Base-by-base conservation (phyloP, 2,113 vertebrate genomes). In the Nothobranchius kuhntae region DNA sequence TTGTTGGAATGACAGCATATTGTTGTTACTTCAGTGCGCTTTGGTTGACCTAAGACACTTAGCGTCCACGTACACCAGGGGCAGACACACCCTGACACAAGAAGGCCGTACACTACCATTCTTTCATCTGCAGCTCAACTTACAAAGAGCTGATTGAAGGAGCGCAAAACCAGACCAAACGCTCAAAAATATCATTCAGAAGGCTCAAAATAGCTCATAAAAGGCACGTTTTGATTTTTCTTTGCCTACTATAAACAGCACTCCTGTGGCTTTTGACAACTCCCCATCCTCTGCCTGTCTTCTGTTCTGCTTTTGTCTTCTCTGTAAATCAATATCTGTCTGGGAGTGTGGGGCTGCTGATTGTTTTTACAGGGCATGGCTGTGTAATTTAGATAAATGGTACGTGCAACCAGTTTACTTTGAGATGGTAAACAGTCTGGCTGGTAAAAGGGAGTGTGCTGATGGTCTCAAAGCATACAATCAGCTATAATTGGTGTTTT, bases 321-420 rank as follows among this genome's bases (percentile, higher is more conserved):
- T 75, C 78, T 77, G 83, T 86, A 77, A 87, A 86, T 90, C 90
- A 90, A 77, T 89, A 86, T 80, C 75, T 77, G 75, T 87, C 78
- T 70, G 80, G 52, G 68, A 65, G 80, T 81, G 85, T 71, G 83
- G 68, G 74, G 80, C 74, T 75, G 75, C 69, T 87, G 85, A 90
- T 89, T 91, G 86, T 90, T 89, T 91, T 88, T 82, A 76, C 87
- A 82, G 80, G 68, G 65, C 61, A 65, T 82, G 75, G 83, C 86
- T 85, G 89, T 93, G 83, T 91, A 91, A 92, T 93, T 92, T 90
- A 66, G 75, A 78, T 91, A 91, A 92, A 92, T 86, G 62, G 73
- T 57, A 85, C 79, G 77, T 86, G 60, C 80, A 77, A 69, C 66
- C 62, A 65, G 70, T 82, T 89, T 85, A 82, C 83, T 85, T 56